Base-by-base conservation (phyloP, 2,888 invertebrate genomes). In the Rhamphomyia laevipes region DNA sequence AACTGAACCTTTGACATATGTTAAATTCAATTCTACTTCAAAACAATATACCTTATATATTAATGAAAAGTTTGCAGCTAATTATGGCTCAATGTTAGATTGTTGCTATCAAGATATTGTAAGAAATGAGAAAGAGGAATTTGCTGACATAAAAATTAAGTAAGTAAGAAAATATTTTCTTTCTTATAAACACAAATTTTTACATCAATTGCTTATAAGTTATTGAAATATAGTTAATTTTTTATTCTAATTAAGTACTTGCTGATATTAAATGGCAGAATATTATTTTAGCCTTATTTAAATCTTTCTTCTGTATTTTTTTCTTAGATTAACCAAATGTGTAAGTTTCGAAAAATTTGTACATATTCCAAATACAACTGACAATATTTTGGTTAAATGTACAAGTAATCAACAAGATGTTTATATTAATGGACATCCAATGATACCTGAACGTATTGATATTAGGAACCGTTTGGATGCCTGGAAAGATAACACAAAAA, bases 341-440 rank as follows among this genome's bases (percentile, higher is more conserved):
- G 60, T 67, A 47, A 57, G 64, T 18, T 77, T 81, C 54, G 58
- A 68, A 12, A 59, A 63, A 6, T 65, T 59, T 44, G 66, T 64
- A 1, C 58, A 56, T 45, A 55, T 74, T n/a, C 58, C 67, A 12
- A 57, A 66, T 7, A 62, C 65, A 6, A 67, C 71, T 13, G 74
- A 75, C 9, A 73, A 71, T 45, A 67, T 77, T 10, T 58, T 74
- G 53, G 76, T 80, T 1, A 70, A 67, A 51, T 81, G 81, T 53
- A 64, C 59, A 30, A 60, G 63, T 53, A 56, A 58, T 3, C 60
- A 60, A 44, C 60, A 60, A 53, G 58, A 63, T 59, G 62, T 63
- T 30, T 64, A 73, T 50, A 58, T 61, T 43, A 63, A 71, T 56
- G 74, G 77, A 1, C 81, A 81, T 61, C 67, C 77, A 2, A 70